Percentiles rank a stretch among this genome's conserved stretches.
phyloP scores from a whole-genome alignment of 2,113 vertebrate species.

The Phasianus colchicus region DNA sequence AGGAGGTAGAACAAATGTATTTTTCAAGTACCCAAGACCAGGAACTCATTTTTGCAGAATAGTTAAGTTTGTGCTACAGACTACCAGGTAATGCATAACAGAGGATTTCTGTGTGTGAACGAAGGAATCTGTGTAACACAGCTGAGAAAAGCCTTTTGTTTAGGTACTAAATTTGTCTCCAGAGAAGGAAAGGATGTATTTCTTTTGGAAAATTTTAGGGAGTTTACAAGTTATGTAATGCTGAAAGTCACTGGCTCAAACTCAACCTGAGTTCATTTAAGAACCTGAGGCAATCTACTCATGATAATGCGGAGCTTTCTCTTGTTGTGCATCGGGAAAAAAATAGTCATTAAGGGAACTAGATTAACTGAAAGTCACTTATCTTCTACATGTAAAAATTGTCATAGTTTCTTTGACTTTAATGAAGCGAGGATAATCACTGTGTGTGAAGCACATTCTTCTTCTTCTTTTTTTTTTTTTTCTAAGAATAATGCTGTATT shows the following conservation, averaged over 20 bases:
- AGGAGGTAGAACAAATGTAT: neutral
- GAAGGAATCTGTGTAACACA: neutral
- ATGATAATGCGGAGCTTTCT: neutral
- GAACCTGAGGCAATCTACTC: neutral
- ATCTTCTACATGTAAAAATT: neutral
- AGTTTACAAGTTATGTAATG: neutral
- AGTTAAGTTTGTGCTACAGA: neutral
- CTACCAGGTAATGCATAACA: neutral
- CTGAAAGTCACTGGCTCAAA: neutral
- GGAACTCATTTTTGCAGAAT: neutral
- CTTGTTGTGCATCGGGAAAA: neutral
- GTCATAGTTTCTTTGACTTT: neutral
- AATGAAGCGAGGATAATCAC: neutral
- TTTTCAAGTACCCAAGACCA: neutral
- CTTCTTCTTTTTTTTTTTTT: neutral
- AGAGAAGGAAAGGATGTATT: neutral
- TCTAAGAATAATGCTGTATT: neutral
- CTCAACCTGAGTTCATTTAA: neutral
- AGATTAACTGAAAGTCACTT: neutral
- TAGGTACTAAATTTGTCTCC: neutral
- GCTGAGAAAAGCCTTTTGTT: neutral
- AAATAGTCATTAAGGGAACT: neutral
- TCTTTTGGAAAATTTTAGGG: neutral
- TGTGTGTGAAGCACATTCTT: neutral
- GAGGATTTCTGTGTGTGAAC: neutral